Base-by-base conservation (phyloP, 2,113 vertebrate species). In the Xiphophorus couchianus region DNA sequence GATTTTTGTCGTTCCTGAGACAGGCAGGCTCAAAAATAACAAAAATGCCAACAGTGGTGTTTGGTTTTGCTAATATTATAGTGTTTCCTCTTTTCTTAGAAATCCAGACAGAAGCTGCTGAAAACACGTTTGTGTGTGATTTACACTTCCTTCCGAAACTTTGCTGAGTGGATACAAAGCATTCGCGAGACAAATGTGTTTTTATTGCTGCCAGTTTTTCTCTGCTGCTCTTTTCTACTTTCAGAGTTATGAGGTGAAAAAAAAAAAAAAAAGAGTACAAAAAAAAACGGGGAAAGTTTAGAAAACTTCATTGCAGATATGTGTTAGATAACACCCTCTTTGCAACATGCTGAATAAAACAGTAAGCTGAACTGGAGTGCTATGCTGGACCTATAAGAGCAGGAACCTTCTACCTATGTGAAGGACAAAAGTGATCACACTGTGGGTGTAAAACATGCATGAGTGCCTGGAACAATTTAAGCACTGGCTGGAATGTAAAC, bases 391-490 rank as follows among this genome's bases (percentile, higher is more conserved):
- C 29, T 15, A 66, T 28, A 54, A 58, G 61, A 51, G 28, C 71
- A 77, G 83, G 78, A 78, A 29, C 2, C 42, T n/a, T 62, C 37
- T 73, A 66, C 64, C 66, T 83, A 77, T 71, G 58, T 65, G 48
- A 60, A 78, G 70, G 62, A 86, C 75, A 81, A 76, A 88, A 81
- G 80, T 74, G 81, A 42, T 88, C 86, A 80, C 77, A 83, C 86
- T 88, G 85, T 81, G 82, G 62, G 86, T 84, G 83, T 84, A 77
- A 87, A 82, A 90, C 83, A 86, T 74, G 84, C 78, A 78, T 84
- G 85, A 86, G 69, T 71, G 84, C 86, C 77, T 77, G 65, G 30
- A 86, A 73, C 66, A 62, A 61, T 86, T 77, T 76, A 80, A 77
- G 75, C 67, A 72, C 37, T 75, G 82, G 82, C 73, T 67, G 29